These are phyloP conservation scores for Nysson spinosus DNA, from an alignment of 2,888 invertebrate species.

Conservation along the genomic window DNA sequence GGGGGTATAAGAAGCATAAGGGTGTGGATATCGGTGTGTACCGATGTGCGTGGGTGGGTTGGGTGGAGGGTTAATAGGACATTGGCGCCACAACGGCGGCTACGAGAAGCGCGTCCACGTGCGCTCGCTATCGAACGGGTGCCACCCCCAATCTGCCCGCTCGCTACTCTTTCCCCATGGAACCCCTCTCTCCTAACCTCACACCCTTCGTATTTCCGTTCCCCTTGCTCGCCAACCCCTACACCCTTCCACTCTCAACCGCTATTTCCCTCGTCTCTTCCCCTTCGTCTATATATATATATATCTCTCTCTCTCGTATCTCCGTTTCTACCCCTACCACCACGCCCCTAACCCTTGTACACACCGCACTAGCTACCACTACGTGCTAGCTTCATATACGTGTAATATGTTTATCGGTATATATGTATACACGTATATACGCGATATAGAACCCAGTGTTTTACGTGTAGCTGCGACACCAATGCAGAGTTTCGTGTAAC, in stretches of 20 bases:
- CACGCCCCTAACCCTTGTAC: conserved; percentile 61
- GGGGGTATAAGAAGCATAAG: conserved; percentile 23
- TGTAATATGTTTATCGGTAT: conserved; percentile 31
- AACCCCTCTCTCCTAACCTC: conserved; percentile 41
- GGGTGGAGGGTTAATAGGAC: conserved; percentile 69
- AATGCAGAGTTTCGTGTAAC: background rate
- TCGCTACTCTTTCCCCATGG: conserved; percentile 40
- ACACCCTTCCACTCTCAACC: too few species aligned
- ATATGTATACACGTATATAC: conserved; percentile 5
- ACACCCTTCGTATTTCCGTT: conserved; percentile 35
- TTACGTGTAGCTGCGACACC: conserved; percentile 3
- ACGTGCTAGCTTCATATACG: conserved; percentile 58
- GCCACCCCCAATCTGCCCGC: conserved; percentile 58
- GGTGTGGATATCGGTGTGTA: conserved; percentile 30
- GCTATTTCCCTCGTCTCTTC: conserved; percentile 27
- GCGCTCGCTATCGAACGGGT: conserved; percentile 75
- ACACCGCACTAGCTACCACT: conserved; percentile 65
- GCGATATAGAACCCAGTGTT: conserved; percentile 28
- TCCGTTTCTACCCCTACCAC: conserved; percentile 38
- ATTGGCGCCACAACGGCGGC: conserved; percentile 75
- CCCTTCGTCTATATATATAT: too few species aligned
- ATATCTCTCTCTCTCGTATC: too few species aligned
- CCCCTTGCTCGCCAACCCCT: too few species aligned
- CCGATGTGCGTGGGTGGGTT: conserved; percentile 34
- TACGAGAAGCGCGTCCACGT: conserved; percentile 74